Evolutionary conservation across 2,113 vertebrate species (phyloP).

Genomic region (Phrynosoma platyrhinos): DNA sequence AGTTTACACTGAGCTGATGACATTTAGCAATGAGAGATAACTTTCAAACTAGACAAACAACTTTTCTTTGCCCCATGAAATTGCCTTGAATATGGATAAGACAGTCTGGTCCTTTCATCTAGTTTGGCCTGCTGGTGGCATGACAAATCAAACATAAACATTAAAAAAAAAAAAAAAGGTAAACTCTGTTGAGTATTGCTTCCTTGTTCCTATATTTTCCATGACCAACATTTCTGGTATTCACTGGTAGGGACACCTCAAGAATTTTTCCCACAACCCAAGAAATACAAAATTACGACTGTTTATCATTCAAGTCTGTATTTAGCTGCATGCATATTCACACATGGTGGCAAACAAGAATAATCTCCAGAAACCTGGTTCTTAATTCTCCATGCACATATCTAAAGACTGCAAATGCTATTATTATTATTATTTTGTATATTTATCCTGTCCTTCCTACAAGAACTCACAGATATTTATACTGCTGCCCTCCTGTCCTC

Average conservation of each 20-base stretch:
- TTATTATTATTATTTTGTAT: no score
- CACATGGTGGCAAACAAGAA: neutral
- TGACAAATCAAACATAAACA: neutral
- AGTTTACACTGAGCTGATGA: neutral
- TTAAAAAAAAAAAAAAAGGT: neutral
- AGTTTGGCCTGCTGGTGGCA: neutral
- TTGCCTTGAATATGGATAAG: neutral
- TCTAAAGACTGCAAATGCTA: no score
- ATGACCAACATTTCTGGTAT: neutral
- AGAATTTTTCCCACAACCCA: neutral
- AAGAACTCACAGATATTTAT: neutral
- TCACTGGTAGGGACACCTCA: neutral
- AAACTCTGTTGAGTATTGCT: neutral
- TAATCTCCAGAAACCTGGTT: no score
- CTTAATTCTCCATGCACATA: neutral
- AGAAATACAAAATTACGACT: neutral
- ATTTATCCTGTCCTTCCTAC: neutral
- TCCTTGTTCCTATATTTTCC: neutral
- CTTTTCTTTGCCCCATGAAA: slow-evolving; percentile 17
- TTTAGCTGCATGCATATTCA: neutral
- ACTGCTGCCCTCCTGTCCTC: neutral
- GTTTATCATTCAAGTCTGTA: neutral
- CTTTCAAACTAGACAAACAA: neutral
- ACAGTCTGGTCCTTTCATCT: neutral
- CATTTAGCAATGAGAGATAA: neutral